Percentiles rank a stretch among this genome's conserved stretches.
Evolutionary conservation across 2,888 invertebrate species (phyloP).

Genomic region (Pollenia amentaria): DNA sequence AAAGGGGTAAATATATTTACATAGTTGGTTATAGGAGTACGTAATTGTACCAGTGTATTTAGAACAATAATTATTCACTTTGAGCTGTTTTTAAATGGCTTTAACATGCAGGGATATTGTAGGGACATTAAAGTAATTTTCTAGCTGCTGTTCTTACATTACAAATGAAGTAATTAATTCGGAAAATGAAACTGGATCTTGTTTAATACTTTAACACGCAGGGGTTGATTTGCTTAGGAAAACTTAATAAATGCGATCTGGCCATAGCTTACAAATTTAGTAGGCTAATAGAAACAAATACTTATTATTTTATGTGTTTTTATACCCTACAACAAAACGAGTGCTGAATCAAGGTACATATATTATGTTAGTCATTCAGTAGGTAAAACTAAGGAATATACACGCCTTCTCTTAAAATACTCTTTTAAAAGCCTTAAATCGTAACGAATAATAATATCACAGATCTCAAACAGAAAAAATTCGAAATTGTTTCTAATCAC

Average conservation of each 20-base stretch:
- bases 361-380: no score
- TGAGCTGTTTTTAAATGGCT: neutral
- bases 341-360: no score
- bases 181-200: constrained; percentile 19
- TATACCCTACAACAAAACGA: no score
- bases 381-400: no score
- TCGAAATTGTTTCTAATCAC: no score
- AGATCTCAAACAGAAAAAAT: no score
- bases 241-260: neutral
- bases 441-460: no score
- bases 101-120: constrained; percentile 12
- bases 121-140: constrained; percentile 41
- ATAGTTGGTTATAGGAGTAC: no score
- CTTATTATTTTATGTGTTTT: no score
- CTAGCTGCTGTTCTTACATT: constrained; percentile 30
- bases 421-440: no score
- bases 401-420: no score
- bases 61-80: neutral
- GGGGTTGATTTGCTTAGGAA: neutral
- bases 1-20: constrained; percentile 25
- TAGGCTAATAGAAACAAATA: no score
- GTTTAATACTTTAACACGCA: constrained; percentile 2
- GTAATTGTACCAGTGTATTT: neutral
- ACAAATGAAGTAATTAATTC: constrained; percentile 52
- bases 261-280: neutral